A percentile compares a stretch with the other conserved stretches of the same genome.
Conservation (phyloP, 2,888 invertebrate genomes). For the Alentia gelatinosa region DNA sequence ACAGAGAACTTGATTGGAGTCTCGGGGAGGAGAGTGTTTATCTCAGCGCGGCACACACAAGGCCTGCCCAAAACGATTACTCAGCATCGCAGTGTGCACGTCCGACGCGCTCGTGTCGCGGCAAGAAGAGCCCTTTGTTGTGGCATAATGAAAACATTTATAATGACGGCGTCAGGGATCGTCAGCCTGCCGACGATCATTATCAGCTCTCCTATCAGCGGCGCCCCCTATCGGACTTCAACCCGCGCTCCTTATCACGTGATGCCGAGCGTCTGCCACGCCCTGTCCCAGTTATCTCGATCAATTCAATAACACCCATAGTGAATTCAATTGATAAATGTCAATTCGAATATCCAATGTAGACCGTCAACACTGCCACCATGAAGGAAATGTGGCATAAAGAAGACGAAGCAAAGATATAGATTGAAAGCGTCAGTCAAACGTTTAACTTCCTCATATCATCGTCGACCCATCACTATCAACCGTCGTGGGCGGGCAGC, state of each 20-base stretch:
- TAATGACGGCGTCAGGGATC: background rate
- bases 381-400: too few relatives aligned
- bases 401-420: too few relatives aligned
- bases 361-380: too few relatives aligned
- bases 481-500: background rate
- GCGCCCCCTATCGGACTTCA: background rate
- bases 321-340: background rate
- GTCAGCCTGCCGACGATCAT: background rate
- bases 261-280: background rate
- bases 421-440: background rate
- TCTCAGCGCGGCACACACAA: background rate
- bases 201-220: constrained; percentile 17
- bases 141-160: constrained; percentile 29
- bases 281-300: background rate
- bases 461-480: background rate
- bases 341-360: too few relatives aligned
- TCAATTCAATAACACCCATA: background rate
- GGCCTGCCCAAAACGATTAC: constrained; percentile 13
- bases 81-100: background rate
- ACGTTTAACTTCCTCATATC: background rate
- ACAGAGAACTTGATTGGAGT: background rate
- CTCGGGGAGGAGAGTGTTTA: background rate
- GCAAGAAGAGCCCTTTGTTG: background rate
- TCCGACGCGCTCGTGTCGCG: background rate
- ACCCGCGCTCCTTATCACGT: constrained; percentile 14